phyloP scores from a whole-genome alignment of 1,140 invertebrate genomes.

The Neotoxoptera formosana region DNA sequence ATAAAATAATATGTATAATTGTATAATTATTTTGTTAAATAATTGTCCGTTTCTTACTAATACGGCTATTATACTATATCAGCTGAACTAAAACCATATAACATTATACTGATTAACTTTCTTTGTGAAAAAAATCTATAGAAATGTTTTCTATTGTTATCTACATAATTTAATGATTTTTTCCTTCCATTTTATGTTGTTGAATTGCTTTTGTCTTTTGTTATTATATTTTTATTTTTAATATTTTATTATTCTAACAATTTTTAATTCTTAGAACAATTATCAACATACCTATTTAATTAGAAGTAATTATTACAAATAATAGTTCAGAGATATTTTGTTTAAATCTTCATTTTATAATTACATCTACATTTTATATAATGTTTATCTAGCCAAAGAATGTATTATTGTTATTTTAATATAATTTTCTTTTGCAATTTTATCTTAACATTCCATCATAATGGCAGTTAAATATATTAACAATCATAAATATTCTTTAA shows the following conservation, averaged over 20 bases:
- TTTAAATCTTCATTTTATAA: conserved; percentile 40
- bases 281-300: conserved; percentile 49
- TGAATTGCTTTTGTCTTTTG: not conserved
- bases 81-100: not conserved
- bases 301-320: conserved; percentile 19
- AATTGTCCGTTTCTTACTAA: not conserved
- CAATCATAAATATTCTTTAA: conserved; percentile 31
- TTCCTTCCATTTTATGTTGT: not conserved
- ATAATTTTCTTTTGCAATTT: conserved; percentile 40
- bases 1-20: not conserved
- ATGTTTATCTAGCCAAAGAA: conserved; percentile 29
- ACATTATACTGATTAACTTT: not conserved
- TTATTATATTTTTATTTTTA: conserved; percentile 42
- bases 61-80: not conserved
- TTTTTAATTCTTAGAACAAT: conserved; percentile 40
- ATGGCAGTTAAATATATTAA: conserved; percentile 24
- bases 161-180: not conserved
- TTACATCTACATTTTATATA: conserved; percentile 29
- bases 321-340: conserved; percentile 42
- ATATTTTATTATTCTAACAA: conserved; percentile 3
- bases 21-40: not conserved
- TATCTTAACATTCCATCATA: conserved; percentile 33
- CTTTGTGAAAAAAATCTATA: not conserved
- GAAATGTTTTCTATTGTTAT: not conserved
- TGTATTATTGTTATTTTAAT: conserved; percentile 25